Evolutionary conservation across 2,888 invertebrate genomes (phyloP), one percentile per base, ranked within the genome.

Genomic region (Axea sp.): DNA sequence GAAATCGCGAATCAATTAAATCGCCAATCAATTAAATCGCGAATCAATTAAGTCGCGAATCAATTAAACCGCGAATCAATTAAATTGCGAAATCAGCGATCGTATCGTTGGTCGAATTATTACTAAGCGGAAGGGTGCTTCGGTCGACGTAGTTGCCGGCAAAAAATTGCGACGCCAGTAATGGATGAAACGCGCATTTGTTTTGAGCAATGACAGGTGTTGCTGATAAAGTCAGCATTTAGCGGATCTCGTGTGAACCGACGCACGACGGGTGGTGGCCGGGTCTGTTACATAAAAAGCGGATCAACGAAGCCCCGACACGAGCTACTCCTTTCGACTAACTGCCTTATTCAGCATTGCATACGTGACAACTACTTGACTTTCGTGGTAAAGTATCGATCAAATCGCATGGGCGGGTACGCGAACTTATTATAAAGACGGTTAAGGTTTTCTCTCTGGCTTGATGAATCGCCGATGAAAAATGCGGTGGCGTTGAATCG

Each of bases 261-360:
- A 77, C 81, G 79, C 77, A 79, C 79, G 76, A 78, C 64, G 53
- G 64, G 72, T 64, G 69, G 76, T 76, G 76, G 80, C 82, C 80
- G 78, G 80, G 79, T 81, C 74, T 67, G 80, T 85, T 85, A 84
- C 81, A 80, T 84, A 81, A 85, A 85, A 84, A 84, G 80, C 76
- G 75, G 83, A 82, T 86, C 82, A 82, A 77, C 72, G 85, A 86
- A 86, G 82, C 83, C 86, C 76, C 74, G 68, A 68, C 73, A 62
- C 76, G 76, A 60, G 68, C 19, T 35, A 11, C 57, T 26, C 47
- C 37, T 68, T 68, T 49, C 45, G 26, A 59, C 33, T 53, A 69
- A 51, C 49, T 47, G 30, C 51, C 64, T 43, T 17, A 55, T 39
- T 28, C 37, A 14, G 64, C 45, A 47, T 49, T n/a, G 26, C 68